Percentiles rank a stretch among this genome's conserved stretches.
These are phyloP conservation scores for Cyclina sinensis DNA, from an alignment of 1,140 invertebrate genomes.

Conservation along the genomic window DNA sequence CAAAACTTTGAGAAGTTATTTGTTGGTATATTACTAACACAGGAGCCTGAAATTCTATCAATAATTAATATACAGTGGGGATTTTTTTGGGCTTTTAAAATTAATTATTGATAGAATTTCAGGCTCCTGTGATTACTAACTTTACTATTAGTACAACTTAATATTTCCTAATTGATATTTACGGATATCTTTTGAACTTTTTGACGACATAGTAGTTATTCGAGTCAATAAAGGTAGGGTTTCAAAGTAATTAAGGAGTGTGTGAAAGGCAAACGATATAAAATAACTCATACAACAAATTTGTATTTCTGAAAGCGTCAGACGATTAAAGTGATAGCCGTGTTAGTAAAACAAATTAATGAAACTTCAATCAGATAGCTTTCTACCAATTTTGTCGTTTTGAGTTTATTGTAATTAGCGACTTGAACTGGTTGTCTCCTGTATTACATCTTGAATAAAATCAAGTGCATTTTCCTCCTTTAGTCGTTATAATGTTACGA, in stretches of 20 bases:
- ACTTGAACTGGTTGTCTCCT: too few relatives aligned
- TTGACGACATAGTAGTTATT: constrained; percentile 15
- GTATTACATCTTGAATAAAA: too few relatives aligned
- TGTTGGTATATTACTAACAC: neutral
- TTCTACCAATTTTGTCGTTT: too few relatives aligned
- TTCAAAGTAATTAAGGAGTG: neutral
- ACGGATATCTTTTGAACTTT: neutral
- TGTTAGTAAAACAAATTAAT: neutral
- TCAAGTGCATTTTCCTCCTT: too few relatives aligned
- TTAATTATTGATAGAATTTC: too few relatives aligned
- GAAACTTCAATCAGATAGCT: constrained; percentile 19
- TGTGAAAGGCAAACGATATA: neutral
- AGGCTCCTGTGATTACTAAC: too few relatives aligned
- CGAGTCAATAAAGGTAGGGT: neutral
- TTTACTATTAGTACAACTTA: neutral
- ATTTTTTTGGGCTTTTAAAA: too few relatives aligned
- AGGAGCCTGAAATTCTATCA: too few relatives aligned
- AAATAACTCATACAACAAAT: neutral
- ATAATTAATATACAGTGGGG: too few relatives aligned
- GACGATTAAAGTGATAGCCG: neutral
- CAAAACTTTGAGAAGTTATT: neutral
- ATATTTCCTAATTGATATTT: neutral
- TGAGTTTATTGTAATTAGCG: too few relatives aligned
- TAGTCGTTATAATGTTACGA: too few relatives aligned
- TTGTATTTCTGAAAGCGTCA: neutral